A percentile compares a stretch with the other conserved stretches of the same genome.
Conservation (phyloP, 2,113 vertebrate species). For the Acanthochromis polyacanthus region DNA sequence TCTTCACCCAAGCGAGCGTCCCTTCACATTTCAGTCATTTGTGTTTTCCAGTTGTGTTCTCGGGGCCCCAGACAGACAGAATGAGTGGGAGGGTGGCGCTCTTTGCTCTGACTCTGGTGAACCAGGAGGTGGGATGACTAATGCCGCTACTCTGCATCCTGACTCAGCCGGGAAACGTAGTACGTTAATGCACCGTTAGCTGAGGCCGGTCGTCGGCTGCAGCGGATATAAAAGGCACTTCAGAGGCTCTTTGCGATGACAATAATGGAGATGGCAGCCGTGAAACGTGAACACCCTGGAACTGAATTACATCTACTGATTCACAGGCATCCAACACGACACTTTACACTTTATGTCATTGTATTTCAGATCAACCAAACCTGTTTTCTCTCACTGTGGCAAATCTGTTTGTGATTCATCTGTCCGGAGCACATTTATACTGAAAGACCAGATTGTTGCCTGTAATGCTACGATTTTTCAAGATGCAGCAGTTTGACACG, state of each 20-base stretch:
- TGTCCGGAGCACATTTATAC: conserved; percentile 3
- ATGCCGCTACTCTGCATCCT: conserved; percentile 54
- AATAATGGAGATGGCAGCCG: not conserved
- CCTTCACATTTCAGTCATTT: not conserved
- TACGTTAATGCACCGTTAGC: conserved; percentile 49
- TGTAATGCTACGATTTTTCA: no score
- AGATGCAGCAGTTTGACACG: conserved; percentile 29
- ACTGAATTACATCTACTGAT: conserved; percentile 3
- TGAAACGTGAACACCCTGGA: not conserved
- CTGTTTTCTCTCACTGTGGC: no score
- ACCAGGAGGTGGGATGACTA: conserved; percentile 54
- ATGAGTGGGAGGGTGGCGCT: conserved; percentile 41
- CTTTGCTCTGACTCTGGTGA: conserved; percentile 46
- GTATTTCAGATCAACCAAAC: not conserved
- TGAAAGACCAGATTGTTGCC: no score
- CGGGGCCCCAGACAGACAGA: conserved; percentile 1
- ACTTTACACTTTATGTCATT: conserved; percentile 6
- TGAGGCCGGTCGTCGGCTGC: conserved; percentile 25
- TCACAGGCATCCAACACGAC: not conserved
- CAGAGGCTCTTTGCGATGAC: not conserved
- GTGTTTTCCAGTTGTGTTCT: conserved; percentile 10
- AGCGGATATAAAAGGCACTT: conserved; percentile 10
- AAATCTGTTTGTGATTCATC: conserved; percentile 1
- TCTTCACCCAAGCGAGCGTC: conserved; percentile 4
- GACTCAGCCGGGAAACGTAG: conserved; percentile 39